These are phyloP conservation scores for Xanthia icteritia DNA, from an alignment of 2,888 invertebrate species.

Conservation along the genomic window DNA sequence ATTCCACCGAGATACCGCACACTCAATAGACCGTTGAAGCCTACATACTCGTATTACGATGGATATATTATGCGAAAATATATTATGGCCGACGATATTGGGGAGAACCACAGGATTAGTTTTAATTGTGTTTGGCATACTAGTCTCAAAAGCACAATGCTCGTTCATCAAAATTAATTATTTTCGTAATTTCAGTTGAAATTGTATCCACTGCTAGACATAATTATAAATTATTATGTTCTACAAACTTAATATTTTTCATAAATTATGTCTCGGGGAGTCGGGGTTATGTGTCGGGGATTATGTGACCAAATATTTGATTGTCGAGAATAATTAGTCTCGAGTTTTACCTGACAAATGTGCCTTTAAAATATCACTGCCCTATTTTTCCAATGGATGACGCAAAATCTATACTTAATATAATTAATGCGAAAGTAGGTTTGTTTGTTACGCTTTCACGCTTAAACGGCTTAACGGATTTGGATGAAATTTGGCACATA, in stretches of 20 bases:
- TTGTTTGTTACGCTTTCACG: neutral
- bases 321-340: neutral
- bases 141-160: neutral
- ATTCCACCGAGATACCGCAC: conserved; percentile 38
- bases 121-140: neutral
- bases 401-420: too few species aligned
- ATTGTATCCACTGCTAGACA: neutral
- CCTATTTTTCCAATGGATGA: neutral
- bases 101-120: neutral
- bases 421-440: neutral
- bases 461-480: neutral
- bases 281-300: too few species aligned
- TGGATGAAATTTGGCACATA: neutral
- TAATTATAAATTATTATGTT: neutral
- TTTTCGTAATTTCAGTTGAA: neutral
- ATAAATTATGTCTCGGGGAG: too few species aligned
- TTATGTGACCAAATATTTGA: neutral
- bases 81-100: neutral
- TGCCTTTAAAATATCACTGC: neutral
- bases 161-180: neutral
- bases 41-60: neutral
- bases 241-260: too few species aligned
- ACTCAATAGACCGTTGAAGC: neutral
- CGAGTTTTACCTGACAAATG: neutral
- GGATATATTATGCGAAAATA: neutral